Conservation (phyloP, 2,888 invertebrate species). For the Chromoteleia sp. region DNA sequence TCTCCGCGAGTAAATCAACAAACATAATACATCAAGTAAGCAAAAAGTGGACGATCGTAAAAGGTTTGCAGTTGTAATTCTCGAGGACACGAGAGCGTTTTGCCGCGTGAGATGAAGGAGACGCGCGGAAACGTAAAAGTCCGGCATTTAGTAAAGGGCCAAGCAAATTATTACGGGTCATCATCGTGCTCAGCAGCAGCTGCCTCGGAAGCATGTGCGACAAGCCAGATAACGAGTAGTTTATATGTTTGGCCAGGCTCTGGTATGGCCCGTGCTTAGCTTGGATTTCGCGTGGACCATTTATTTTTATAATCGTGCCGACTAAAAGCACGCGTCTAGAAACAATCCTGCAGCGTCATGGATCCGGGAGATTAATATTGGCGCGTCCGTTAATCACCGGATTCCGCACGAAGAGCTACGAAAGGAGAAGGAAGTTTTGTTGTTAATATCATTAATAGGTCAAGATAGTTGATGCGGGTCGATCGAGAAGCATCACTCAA, state of each 20-base stretch:
- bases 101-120: conserved; percentile 11
- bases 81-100: background rate
- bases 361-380: conserved; percentile 50
- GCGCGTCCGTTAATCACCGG: conserved; percentile 52
- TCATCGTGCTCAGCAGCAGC: conserved; percentile 70
- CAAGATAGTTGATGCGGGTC: conserved; percentile 35
- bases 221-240: conserved; percentile 64
- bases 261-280: conserved; percentile 32
- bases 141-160: conserved; percentile 39
- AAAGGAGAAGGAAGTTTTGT: conserved; percentile 23
- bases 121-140: conserved; percentile 32
- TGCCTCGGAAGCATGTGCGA: conserved; percentile 56
- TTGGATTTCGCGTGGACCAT: conserved; percentile 41
- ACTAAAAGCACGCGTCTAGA: conserved; percentile 49
- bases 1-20: background rate
- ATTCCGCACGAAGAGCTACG: conserved; percentile 27
- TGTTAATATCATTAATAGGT: conserved; percentile 43
- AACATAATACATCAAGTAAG: background rate
- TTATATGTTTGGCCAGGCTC: conserved; percentile 67
- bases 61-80: no score
- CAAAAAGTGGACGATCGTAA: background rate
- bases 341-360: conserved; percentile 58
- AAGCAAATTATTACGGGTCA: conserved; percentile 72
- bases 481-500: conserved; percentile 26
- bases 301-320: conserved; percentile 54